Evolutionary conservation across 2,113 vertebrate genomes (phyloP), one percentile per base, ranked within the genome.

Genomic region (Chlorodrepanis virens): DNA sequence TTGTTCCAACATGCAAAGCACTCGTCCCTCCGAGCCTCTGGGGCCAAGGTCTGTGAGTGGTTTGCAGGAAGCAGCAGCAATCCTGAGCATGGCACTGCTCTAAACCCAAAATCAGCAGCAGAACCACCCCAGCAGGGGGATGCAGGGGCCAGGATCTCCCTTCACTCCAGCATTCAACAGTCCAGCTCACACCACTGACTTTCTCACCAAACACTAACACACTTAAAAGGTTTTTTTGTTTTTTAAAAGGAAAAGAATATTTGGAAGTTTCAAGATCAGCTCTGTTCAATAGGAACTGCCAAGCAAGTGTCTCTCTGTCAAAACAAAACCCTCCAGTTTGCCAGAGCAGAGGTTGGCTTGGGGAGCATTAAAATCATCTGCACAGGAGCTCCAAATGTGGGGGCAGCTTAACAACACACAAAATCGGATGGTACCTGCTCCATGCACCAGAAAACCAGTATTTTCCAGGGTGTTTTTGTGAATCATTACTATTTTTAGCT

Each of bases 361-460:
- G 50, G 57, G 72, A 72, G 59, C 2, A 17, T n/a, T 57, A 57
- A 80, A 94, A 56, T 72, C 90, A 35, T 64, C 76, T 45, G 42
- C 37, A 57, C 75, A 35, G 56, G 67, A 95, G 91, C 80, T 94
- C 45, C 23, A n/a, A 87, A 53, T 2, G 44, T 49, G 89, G 68
- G 77, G 89, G 93, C 83, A 78, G 86, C 83, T 92, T 35, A 64
- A 40, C 3, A 78, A 49, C 90, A 90, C 5, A 63, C 35, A 5
- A 33, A 94, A 94, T 87, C 49, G 84, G 81, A 82, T 31, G 78
- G 19, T 87, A 95, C 77, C 95, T 96, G 83, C 14, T 87, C 77
- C 81, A 45, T 56, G 69, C 77, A 68, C 77, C 60, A 89, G 35
- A 52, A 94, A 92, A 49, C 8, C 31, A 42, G 64, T 16, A 40